Evolutionary conservation across 2,888 invertebrate genomes (phyloP), one percentile per base, ranked within the genome.

Genomic region (Clitarchus hookeri): DNA sequence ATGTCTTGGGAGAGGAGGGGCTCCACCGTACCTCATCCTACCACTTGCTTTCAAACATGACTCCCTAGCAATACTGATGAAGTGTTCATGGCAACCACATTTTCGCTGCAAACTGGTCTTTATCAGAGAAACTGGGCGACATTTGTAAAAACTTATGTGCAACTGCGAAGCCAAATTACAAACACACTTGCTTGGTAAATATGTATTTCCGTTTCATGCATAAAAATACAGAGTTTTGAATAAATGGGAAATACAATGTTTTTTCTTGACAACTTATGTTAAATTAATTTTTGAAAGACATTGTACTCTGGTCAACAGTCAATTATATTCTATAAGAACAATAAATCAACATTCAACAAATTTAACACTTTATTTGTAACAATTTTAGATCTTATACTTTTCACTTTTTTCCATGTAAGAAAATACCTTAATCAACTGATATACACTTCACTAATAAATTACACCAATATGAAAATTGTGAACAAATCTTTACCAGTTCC

Each of bases 291-390:
- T 65, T 11, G 8, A 65, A 65, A 65, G 53, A 65, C 65, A 65
- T 65, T 65, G 65, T 65, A 65, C 23, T 65, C 65, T 65, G 65
- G 65, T 65, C 65, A 65, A 65, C 65, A 65, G 65, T 65, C 65
- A 65, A 23, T 16, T 65, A 65, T 65, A 65, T 65, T 65, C 65
- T 65, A 65, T 65, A 23, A 8, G n/a, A 16, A 65, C 65, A 65
- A 65, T 65, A 6, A 65, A 65, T 23, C 65, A 65, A 65, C 65
- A 65, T n/a, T 65, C 65, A 65, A 65, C 65, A 65, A 65, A 65
- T 65, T 65, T n/a, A 65, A 65, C 65, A 65, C 65, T 65, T 16
- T 16, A 48, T 48, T 48, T 65, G 16, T 65, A 65, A 65, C 65
- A 65, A 65, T 65, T 65, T 23, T 16, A 65, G 65, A n/a, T 0